Conservation (phyloP, 2,888 invertebrate species). For the Rotaria macrura region DNA sequence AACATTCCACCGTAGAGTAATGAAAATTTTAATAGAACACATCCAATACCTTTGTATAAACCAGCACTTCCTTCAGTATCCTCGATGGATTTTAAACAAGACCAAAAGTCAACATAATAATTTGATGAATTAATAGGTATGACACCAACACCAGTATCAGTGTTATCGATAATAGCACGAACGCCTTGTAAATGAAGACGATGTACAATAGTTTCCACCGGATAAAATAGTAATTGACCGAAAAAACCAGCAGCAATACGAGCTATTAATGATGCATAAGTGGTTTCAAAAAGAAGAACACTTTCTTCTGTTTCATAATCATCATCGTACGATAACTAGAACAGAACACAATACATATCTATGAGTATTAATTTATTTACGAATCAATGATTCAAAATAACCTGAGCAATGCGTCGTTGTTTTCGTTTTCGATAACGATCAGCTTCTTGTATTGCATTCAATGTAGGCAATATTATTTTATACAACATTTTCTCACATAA, state of each 20-base stretch:
- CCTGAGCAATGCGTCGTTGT: background rate
- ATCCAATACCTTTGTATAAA: conserved; percentile 93
- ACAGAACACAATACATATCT: no score
- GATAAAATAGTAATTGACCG: conserved; percentile 55
- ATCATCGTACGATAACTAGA: conserved; percentile 4
- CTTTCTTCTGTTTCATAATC: conserved; percentile 18
- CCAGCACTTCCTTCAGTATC: conserved; percentile 75
- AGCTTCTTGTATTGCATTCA: conserved; percentile 18
- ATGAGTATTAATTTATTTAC: no score
- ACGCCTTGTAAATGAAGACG: conserved; percentile 74
- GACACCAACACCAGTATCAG: conserved; percentile 81
- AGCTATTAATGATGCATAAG: conserved; percentile 13
- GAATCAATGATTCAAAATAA: background rate
- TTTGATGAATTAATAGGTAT: conserved; percentile 69
- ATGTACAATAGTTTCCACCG: conserved; percentile 86
- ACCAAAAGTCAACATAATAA: conserved; percentile 75
- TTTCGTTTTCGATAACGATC: conserved; percentile 15
- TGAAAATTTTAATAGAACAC: conserved; percentile 74
- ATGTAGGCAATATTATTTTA: conserved; percentile 19
- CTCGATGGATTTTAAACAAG: conserved; percentile 77
- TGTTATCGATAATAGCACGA: conserved; percentile 87
- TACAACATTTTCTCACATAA: conserved; percentile 5
- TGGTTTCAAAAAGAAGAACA: conserved; percentile 19
- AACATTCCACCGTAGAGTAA: conserved; percentile 59
- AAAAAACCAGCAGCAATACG: background rate